phyloP scores from a whole-genome alignment of 2,888 invertebrate genomes.

The Eremobia ochroleuca region DNA sequence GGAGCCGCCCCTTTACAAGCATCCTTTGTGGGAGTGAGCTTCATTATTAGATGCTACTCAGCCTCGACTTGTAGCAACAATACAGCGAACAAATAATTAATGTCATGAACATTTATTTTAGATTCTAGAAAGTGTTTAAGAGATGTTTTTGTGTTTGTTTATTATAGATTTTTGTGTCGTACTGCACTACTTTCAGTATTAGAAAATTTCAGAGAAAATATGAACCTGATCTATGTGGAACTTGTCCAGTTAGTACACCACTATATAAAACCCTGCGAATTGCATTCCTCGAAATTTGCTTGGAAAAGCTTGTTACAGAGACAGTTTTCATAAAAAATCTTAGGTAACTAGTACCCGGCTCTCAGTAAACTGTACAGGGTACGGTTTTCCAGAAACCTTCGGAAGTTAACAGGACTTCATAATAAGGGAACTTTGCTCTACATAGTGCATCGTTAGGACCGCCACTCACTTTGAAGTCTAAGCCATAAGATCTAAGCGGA shows the following conservation, averaged over 20 bases:
- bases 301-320: neutral
- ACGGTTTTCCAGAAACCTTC: constrained; percentile 11
- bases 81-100: neutral
- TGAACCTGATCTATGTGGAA: neutral
- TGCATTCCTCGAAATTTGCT: constrained; percentile 3
- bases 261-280: neutral
- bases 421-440: constrained; percentile 1
- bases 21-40: neutral
- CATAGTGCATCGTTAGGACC: constrained; percentile 9
- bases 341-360: constrained; percentile 5
- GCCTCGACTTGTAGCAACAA: neutral
- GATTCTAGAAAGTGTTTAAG: neutral
- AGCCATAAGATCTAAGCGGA: neutral
- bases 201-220: neutral
- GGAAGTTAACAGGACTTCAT: constrained; percentile 12
- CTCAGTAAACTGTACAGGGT: neutral
- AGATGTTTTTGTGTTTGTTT: neutral
- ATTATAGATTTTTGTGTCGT: neutral
- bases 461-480: constrained; percentile 7
- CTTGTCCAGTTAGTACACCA: neutral
- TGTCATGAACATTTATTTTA: neutral
- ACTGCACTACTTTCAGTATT: neutral
- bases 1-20: neutral
- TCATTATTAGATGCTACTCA: neutral
- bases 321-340: constrained; percentile 28